A percentile compares a stretch with the other conserved stretches of the same genome.
Evolutionary conservation across 1,140 invertebrate genomes (phyloP).

Genomic region (Drosophila grimshawi): DNA sequence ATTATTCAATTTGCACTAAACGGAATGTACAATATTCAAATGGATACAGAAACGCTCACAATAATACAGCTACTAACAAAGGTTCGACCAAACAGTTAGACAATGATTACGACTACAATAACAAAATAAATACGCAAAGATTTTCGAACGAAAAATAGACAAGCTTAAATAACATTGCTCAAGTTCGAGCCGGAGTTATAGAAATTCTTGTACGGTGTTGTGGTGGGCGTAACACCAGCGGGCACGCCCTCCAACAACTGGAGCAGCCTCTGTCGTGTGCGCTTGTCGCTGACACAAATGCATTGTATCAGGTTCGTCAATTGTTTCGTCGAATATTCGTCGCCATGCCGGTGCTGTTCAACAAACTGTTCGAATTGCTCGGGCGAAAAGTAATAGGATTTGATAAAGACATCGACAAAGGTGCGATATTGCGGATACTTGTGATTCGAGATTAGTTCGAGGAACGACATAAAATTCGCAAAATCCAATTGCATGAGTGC

Average conservation of each 20-base stretch:
- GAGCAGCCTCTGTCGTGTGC: slow-evolving; percentile 91
- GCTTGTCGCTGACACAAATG: slow-evolving; percentile 95
- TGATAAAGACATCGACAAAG: slow-evolving; percentile 97
- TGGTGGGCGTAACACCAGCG: slow-evolving; percentile 47
- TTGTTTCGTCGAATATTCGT: slow-evolving; percentile 93
- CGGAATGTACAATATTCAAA: slow-evolving; percentile 66
- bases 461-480: slow-evolving; percentile 95
- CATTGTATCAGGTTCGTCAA: slow-evolving; percentile 93
- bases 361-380: slow-evolving; percentile 95
- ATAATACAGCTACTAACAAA: slow-evolving; percentile 58
- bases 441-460: slow-evolving; percentile 93
- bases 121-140: slow-evolving; percentile 57
- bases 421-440: slow-evolving; percentile 94
- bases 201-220: slow-evolving; percentile 50
- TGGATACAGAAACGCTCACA: slow-evolving; percentile 44
- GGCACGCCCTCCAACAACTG: slow-evolving; percentile 86
- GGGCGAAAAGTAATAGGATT: slow-evolving; percentile 97
- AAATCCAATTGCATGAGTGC: slow-evolving; percentile 99
- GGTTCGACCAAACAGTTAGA: slow-evolving; percentile 23
- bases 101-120: slow-evolving; percentile 12
- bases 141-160: slow-evolving; percentile 16
- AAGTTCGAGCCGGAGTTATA: slow-evolving; percentile 57
- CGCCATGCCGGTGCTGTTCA: slow-evolving; percentile 90
- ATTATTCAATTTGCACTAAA: slow-evolving; percentile 67
- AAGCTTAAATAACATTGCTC: slow-evolving; percentile 66